Base-by-base conservation (phyloP, 2,797 vertebrate genomes). In the Lepilemur ruficaudatus region DNA sequence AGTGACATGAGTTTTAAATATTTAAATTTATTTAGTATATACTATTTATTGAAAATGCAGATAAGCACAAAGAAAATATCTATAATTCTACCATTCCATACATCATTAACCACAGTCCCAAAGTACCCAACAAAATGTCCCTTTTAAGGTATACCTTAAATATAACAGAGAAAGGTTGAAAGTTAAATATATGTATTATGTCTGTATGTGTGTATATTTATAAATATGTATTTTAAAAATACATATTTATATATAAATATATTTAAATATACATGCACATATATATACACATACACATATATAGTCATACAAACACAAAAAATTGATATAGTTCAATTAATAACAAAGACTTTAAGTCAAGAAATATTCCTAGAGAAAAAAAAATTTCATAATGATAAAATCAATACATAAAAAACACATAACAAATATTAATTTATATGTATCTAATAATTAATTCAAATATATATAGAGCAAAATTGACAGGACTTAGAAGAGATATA, bases 11-110 rank as follows among this genome's bases (percentile, higher is more conserved):
- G 30, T 83, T 89, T 91, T 72, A 46, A 72, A 89, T 61, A 90
- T 48, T 70, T 79, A 84, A 72, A 76, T 69, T 48, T 91, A 46
- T 18, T 78, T 63, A 63, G 5, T 76, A 46, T 20, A 50, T 61
- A 65, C 13, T 73, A 73, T n/a, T 91, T 43, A 67, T n/a, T n/a
- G 25, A 92, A 94, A 92, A 95, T 61, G 20, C 50, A 96, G 14
- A 63, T 69, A 69, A 82, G 22, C 18, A 86, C 12, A 75, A 88
- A 76, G 41, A 15, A 86, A 81, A 13, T 79, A 83, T n/a, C 35
- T 79, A 30, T 59, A 61, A 76, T 65, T 92, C 18, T 94, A 57
- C 35, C 18, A 48, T 41, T 70, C 46, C 22, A 73, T 73, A 23
- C 1, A 75, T 15, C 30, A 63, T 61, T 84, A 86, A 63, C 17